Evolutionary conservation across 2,113 vertebrate genomes (phyloP), one percentile per base, ranked within the genome.

Genomic region (Rhinichthys klamathensis): DNA sequence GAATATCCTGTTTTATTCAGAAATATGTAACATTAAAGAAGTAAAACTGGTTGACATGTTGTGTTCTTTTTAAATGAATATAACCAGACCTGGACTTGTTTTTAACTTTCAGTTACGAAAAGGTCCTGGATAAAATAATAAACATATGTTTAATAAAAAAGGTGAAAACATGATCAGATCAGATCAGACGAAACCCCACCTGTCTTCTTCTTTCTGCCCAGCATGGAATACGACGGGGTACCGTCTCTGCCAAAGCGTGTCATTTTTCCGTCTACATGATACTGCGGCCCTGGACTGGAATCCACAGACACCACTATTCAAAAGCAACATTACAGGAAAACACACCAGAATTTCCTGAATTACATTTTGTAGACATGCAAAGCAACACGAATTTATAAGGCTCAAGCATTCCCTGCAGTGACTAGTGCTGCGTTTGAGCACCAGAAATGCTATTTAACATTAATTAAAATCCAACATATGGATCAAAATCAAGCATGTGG

Each of bases 271-370:
- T 95, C 95, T 83, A 97, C 83, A 30, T 94, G 93, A 90, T 98
- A 97, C 85, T 92, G 89, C 0, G 97, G 97, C 30, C 97, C 97
- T 0, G 97, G 97, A 83, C 96, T 97, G 82, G 93, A 90, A 77
- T 96, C 95, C 32, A 93, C 93, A 10, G 90, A 92, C 35, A 94
- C 87, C 83, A 93, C 97, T 97, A 80, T 1, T 80, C 0, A 85
- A 88, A 30, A 58, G n/a, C 27, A 30, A 69, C 63, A 83, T 9
- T 72, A 74, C 1, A 16, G 30, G 12, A 67, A 35, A 32, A 72
- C 56, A 67, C 32, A 76, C 2, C 38, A 38, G n/a, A 46, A 6
- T 25, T 21, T 46, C 70, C 5, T 35, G 2, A 35, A 35, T 7
- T 67, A 4, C 2, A 80, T 30, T 81, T 51, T 16, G 46, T 25